Evolutionary conservation across 2,113 vertebrate species (phyloP).

Genomic region (Dipodomys ordii): DNA sequence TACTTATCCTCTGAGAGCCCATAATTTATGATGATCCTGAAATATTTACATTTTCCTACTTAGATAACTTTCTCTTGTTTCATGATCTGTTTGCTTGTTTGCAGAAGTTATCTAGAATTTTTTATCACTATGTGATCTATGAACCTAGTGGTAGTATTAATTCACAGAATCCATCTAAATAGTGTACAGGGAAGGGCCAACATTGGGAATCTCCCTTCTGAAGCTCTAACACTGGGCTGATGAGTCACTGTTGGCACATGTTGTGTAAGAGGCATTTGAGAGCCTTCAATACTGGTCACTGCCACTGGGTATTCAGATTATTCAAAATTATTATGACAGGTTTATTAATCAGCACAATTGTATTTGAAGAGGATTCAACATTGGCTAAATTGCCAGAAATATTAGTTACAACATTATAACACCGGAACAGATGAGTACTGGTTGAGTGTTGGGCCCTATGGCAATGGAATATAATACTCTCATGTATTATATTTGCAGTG

Average conservation of each 20-base stretch:
- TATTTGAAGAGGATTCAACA: background rate
- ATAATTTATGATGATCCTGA: background rate
- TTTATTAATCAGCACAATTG: conserved; percentile 12
- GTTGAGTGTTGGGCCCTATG: background rate
- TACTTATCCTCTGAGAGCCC: background rate
- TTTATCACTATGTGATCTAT: background rate
- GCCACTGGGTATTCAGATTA: background rate
- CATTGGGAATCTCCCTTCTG: background rate
- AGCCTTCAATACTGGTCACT: background rate
- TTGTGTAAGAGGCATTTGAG: background rate
- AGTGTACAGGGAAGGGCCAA: background rate
- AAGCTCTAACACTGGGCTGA: background rate
- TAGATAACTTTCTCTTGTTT: conserved; percentile 24
- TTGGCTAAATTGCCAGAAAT: conserved; percentile 3
- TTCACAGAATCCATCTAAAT: background rate
- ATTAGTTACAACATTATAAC: background rate
- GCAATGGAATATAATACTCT: background rate
- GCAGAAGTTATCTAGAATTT: conserved; percentile 13
- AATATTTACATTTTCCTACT: background rate
- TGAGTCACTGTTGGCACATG: background rate
- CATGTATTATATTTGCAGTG: background rate
- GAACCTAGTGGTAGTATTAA: background rate
- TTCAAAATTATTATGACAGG: conserved; percentile 2
- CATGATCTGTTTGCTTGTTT: background rate
- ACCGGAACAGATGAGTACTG: background rate